Evolutionary conservation across 2,113 vertebrate species (phyloP).

Genomic region (Falco punctatus): DNA sequence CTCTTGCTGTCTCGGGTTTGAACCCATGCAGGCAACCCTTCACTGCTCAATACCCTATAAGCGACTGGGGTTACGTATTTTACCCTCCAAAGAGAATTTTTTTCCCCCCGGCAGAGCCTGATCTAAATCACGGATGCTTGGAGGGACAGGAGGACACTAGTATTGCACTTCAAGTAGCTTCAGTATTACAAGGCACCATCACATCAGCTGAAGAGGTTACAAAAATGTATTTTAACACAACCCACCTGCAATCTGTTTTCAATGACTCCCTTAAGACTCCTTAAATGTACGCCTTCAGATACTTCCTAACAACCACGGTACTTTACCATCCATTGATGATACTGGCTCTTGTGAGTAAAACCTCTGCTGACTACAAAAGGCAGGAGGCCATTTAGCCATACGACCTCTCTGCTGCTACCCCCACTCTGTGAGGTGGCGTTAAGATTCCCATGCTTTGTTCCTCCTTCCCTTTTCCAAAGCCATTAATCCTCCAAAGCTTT

Average conservation of each 20-base stretch:
- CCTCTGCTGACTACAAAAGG: neutral
- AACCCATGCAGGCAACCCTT: neutral
- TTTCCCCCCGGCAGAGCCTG: neutral
- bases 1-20: neutral
- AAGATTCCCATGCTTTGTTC: neutral
- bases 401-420: neutral
- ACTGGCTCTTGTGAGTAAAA: neutral
- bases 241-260: constrained; percentile 12
- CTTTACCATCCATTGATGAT: neutral
- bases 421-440: neutral
- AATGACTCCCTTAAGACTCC: constrained; percentile 16
- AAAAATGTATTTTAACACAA: constrained; percentile 39
- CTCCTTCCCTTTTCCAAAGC: neutral
- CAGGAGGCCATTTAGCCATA: neutral
- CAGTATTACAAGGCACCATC: neutral
- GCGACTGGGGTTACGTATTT: neutral
- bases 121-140: neutral
- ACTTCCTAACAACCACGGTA: neutral
- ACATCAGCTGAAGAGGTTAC: neutral
- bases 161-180: neutral
- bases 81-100: neutral
- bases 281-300: neutral
- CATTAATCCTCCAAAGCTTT: neutral
- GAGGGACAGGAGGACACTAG: neutral
- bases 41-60: neutral